phyloP scores from a whole-genome alignment of 2,113 vertebrate genomes.

The Capreolus pygargus region DNA sequence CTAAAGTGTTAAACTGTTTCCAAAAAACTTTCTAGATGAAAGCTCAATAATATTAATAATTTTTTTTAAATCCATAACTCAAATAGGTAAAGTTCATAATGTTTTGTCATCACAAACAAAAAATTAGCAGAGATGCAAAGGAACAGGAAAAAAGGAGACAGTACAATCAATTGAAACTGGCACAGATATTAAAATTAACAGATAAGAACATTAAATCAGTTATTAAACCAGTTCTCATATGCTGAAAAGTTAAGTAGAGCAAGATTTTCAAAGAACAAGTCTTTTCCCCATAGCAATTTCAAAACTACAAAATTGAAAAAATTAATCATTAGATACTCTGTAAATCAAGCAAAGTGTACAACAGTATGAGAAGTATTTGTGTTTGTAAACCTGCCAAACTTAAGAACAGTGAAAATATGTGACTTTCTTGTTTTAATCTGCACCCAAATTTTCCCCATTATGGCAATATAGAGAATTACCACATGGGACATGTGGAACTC shows the following conservation, averaged over 20 bases:
- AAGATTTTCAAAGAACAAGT: not conserved
- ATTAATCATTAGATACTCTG: not conserved
- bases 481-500: not conserved
- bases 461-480: not conserved
- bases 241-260: not conserved
- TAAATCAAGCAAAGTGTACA: not conserved
- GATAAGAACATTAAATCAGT: not conserved
- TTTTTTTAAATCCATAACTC: not conserved
- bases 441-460: not conserved
- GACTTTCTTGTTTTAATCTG: not conserved
- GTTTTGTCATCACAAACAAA: not conserved
- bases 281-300: not conserved
- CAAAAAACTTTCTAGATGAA: not conserved
- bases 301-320: not conserved
- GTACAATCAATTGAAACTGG: not conserved
- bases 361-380: not conserved
- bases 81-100: not conserved
- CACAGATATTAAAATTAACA: not conserved
- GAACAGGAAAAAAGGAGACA: not conserved
- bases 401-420: not conserved
- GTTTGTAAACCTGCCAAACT: not conserved
- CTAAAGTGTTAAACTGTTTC: not conserved
- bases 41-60: not conserved
- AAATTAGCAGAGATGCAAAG: not conserved
- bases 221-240: not conserved